Evolutionary conservation across 2,113 vertebrate species (phyloP).

Genomic region (Neoarius graeffei): DNA sequence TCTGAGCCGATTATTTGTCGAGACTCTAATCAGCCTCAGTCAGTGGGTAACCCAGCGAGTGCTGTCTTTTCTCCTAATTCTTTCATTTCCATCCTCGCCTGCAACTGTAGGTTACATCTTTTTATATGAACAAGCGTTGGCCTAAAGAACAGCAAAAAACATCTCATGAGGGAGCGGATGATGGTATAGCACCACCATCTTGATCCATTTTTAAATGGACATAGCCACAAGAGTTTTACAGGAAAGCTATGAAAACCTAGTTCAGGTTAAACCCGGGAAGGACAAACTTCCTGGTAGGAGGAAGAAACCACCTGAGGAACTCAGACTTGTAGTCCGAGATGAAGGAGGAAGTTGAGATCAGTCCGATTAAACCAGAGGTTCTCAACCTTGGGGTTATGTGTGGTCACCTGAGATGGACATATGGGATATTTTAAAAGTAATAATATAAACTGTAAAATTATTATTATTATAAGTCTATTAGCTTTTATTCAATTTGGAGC

Average conservation of each 20-base stretch:
- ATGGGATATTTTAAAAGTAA: neutral
- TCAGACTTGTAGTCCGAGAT: neutral
- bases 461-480: neutral
- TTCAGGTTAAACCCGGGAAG: neutral
- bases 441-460: neutral
- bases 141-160: neutral
- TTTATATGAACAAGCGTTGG: neutral
- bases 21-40: conserved; percentile 65
- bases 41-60: conserved; percentile 56
- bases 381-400: neutral
- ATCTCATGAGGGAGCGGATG: neutral
- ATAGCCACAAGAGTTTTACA: neutral
- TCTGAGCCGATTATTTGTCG: conserved; percentile 68
- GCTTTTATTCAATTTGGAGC: too few relatives aligned
- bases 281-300: neutral
- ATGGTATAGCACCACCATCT: neutral
- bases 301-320: neutral
- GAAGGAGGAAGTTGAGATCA: neutral
- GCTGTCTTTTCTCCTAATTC: conserved; percentile 41
- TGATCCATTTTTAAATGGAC: neutral
- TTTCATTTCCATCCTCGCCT: conserved; percentile 11
- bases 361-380: neutral
- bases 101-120: conserved; percentile 1
- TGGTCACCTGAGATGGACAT: neutral
- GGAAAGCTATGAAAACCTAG: neutral